Evolutionary conservation across 2,113 vertebrate species (phyloP).

Genomic region (Penelope pileata): DNA sequence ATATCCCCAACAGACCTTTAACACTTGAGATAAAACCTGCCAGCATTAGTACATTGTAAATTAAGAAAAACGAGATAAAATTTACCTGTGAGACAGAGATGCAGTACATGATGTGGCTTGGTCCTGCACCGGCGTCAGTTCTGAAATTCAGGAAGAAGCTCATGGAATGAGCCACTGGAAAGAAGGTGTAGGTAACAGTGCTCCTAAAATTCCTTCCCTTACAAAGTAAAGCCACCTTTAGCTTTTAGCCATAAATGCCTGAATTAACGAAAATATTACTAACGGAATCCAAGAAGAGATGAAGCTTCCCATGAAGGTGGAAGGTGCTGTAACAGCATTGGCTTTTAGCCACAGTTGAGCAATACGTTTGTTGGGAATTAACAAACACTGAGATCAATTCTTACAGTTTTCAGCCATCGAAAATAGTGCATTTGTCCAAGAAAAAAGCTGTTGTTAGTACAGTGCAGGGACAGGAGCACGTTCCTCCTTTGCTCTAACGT

Average conservation of each 20-base stretch:
- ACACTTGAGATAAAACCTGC: background rate
- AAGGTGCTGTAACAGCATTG: background rate
- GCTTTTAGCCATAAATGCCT: background rate
- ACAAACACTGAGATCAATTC: background rate
- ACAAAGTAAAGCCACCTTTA: background rate
- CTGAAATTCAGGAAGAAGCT: background rate
- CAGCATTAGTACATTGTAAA: background rate
- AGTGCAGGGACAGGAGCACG: background rate
- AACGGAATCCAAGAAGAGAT: background rate
- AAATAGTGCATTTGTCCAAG: background rate
- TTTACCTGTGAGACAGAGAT: background rate
- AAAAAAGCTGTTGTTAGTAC: background rate
- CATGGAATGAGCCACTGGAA: background rate
- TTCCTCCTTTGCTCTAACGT: background rate
- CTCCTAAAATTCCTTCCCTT: background rate
- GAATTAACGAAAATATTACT: background rate
- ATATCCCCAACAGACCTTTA: background rate
- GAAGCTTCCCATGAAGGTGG: accelerated
- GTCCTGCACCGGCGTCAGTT: background rate
- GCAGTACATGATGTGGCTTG: background rate
- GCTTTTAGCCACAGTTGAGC: background rate
- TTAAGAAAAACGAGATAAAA: background rate
- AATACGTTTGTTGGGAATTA: background rate
- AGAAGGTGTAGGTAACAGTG: background rate
- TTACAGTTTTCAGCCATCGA: background rate